Conservation (phyloP, 2,888 invertebrate genomes). For the Taphrorychus bicolor region DNA sequence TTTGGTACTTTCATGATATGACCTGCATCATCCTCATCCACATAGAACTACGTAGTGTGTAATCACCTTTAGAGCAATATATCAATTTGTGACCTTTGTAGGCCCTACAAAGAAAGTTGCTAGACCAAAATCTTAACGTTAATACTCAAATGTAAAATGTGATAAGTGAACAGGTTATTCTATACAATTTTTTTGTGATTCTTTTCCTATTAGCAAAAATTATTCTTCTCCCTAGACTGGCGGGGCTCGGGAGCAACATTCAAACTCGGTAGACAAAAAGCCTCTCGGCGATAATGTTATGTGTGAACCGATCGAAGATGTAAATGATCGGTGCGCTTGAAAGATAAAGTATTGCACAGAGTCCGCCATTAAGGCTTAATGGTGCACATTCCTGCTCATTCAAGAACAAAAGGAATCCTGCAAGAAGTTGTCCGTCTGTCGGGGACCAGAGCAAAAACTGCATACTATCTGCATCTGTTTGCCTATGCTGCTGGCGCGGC, state of each 20-base stretch:
- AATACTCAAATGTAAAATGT: too few species aligned
- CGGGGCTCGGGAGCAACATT: background rate
- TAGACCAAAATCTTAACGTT: too few species aligned
- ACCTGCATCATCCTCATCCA: too few species aligned
- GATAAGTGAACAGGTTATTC: too few species aligned
- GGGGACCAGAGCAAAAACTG: conserved; percentile 42
- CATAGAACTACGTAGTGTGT: too few species aligned
- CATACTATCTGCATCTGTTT: conserved; percentile 33
- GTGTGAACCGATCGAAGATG: conserved; percentile 52
- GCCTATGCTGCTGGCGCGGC: too few species aligned
- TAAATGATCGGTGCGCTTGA: conserved; percentile 51
- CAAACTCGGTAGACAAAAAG: background rate
- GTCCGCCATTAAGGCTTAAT: conserved; percentile 51
- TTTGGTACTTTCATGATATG: too few species aligned
- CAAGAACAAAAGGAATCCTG: conserved; percentile 51
- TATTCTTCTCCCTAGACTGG: background rate
- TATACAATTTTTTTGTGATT: too few species aligned
- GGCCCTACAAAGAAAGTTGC: too few species aligned
- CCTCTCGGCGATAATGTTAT: conserved; percentile 46
- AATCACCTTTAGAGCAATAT: too few species aligned
- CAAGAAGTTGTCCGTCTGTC: conserved; percentile 49
- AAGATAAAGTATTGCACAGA: conserved; percentile 54
- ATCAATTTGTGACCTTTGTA: too few species aligned
- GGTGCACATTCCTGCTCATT: conserved; percentile 52
- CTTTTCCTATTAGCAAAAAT: too few species aligned